A percentile compares a stretch with the other conserved stretches of the same genome.
phyloP scores from a whole-genome alignment of 2,797 vertebrate genomes.

The Pseudocheirus occidentalis region DNA sequence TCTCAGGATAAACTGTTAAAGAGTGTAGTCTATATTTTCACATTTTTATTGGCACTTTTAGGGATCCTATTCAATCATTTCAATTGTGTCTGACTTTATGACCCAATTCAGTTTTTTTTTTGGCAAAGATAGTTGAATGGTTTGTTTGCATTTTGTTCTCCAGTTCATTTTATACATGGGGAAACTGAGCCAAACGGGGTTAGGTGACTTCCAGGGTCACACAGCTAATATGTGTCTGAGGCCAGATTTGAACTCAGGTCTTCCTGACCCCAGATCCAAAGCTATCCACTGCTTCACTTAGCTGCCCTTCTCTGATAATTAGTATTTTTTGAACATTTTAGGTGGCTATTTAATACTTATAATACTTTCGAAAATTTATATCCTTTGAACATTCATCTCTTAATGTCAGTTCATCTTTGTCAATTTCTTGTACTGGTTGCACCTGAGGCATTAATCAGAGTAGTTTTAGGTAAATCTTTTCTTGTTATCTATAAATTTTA shows the following conservation, averaged over 20 bases:
- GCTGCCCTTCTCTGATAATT: conserved; percentile 25
- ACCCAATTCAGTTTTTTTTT: background rate
- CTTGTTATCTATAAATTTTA: background rate
- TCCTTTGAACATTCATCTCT: background rate
- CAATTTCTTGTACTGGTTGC: background rate
- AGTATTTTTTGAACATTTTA: background rate
- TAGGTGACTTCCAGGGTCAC: conserved; percentile 40
- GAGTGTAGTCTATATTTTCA: background rate
- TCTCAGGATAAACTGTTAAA: background rate
- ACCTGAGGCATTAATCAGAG: background rate
- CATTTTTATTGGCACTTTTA: background rate
- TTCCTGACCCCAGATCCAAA: background rate
- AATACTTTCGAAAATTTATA: background rate
- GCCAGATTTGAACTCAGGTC: background rate
- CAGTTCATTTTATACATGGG: conserved; percentile 62
- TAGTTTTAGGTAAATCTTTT: background rate
- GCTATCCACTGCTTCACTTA: background rate
- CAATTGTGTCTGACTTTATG: background rate
- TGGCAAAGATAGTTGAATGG: background rate
- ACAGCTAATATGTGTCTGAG: conserved; percentile 17
- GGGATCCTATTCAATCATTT: background rate
- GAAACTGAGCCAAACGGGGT: conserved; percentile 59
- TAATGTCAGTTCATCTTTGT: background rate
- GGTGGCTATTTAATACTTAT: background rate
- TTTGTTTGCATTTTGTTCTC: background rate